Evolutionary conservation across 2,888 invertebrate genomes (phyloP).

Genomic region (Cancer borealis): DNA sequence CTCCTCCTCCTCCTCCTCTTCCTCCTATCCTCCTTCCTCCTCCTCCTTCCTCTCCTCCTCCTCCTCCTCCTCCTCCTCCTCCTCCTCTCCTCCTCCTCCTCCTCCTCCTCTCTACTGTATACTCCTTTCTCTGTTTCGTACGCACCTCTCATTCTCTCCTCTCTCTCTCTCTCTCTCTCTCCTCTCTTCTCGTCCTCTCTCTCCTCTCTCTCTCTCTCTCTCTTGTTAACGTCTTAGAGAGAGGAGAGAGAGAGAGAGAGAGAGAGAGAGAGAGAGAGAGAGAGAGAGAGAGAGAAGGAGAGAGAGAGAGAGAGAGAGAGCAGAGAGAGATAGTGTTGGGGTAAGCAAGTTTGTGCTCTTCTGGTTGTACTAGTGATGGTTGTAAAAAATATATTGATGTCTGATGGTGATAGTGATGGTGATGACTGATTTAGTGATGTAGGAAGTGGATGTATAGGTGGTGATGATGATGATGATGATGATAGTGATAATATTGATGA

Average conservation of each 20-base stretch:
- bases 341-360: neutral
- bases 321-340: neutral
- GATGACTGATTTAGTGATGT: neutral
- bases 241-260: constrained; percentile 27
- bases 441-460: neutral
- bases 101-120: neutral
- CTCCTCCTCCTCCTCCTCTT: neutral
- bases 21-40: neutral
- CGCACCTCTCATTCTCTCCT: neutral
- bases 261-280: constrained; percentile 30
- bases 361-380: no score
- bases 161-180: constrained; percentile 15
- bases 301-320: neutral
- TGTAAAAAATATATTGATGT: no score
- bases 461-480: neutral
- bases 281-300: neutral
- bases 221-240: neutral
- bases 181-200: constrained; percentile 33
- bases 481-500: neutral
- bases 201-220: constrained; percentile 31
- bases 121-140: neutral
- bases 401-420: neutral
- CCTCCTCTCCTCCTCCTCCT: neutral
- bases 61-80: constrained; percentile 10
- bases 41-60: constrained; percentile 11